Base-by-base conservation (phyloP, 2,888 invertebrate genomes). In the Dorcus parallelipipedus region DNA sequence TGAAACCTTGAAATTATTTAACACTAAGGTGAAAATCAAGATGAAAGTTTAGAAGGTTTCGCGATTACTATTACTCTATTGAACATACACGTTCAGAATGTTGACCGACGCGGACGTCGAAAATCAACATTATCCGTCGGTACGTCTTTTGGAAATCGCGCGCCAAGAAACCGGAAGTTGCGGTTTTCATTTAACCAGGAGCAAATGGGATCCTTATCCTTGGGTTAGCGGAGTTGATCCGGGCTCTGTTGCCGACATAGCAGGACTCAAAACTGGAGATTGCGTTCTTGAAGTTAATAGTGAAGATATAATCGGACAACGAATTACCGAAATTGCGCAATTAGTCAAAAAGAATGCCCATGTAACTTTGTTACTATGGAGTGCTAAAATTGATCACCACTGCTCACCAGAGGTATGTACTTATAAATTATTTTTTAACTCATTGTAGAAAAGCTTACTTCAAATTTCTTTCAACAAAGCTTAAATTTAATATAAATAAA, bases 191-290 rank as follows among this genome's bases (percentile, higher is more conserved):
- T 78, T 91, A 41, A 88, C 89, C 0, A 83, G 89, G 65, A 88
- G 87, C 5, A 84, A 89, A 59, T 91, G 90, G 90, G 91, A 91
- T 76, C 90, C 90, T 0, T 91, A 91, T 77, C 90, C 91, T 20
- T 91, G 91, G 90, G 86, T 89, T 63, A 84, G 84, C 56, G 85
- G 84, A 54, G 87, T 90, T 20, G 86, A 86, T 17, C 70, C 74
- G 0, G 82, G 80, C 5, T 85, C 87, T 2, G 79, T 86, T 55
- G 90, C 90, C 0, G 83, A 85, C 55, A 59, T 72, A 0, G 84
- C 86, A 0, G 90, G 89, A 1, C 73, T 90, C 47, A 84, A 81
- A 72, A 79, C 84, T 20, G 90, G 90, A 0, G 90, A 90, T 73
- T 90, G 90, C 71, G 72, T 91, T 62, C 78, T 90, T 59, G 87